Conservation (phyloP, 2,888 invertebrate species). For the Ochropleura plecta region DNA sequence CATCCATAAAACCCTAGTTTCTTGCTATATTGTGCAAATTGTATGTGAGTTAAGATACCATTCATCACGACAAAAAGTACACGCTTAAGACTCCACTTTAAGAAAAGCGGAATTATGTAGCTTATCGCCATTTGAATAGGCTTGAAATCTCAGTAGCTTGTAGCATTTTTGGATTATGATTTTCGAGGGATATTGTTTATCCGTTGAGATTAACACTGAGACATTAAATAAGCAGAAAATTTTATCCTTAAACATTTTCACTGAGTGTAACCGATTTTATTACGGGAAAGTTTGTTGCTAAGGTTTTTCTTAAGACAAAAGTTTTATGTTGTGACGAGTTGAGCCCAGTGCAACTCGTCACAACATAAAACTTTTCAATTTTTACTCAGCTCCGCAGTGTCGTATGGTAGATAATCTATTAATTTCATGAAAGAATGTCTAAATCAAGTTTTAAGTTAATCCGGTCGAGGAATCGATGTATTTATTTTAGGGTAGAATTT, state of each 20-base stretch:
- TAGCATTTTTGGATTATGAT: conserved; percentile 19
- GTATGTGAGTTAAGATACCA: neutral
- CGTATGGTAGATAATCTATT: too few relatives aligned
- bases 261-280: neutral
- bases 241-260: neutral
- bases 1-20: conserved; percentile 2
- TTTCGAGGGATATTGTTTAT: conserved; percentile 16
- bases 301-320: neutral
- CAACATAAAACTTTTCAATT: too few relatives aligned
- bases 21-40: neutral
- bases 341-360: too few relatives aligned
- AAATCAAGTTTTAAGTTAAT: too few relatives aligned
- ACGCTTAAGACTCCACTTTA: neutral
- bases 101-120: conserved; percentile 14
- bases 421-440: too few relatives aligned
- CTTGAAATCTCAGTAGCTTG: conserved; percentile 18
- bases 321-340: neutral
- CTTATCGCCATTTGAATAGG: conserved; percentile 13
- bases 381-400: too few relatives aligned
- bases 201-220: conserved; percentile 10
- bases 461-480: too few relatives aligned
- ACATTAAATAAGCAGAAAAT: conserved; percentile 13
- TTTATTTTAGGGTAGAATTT: too few relatives aligned
- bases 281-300: neutral
- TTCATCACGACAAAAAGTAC: conserved; percentile 1